Percentiles rank a stretch among this genome's conserved stretches.
Conservation (phyloP, 1,140 invertebrate species). For the Drosophila carrolli region DNA sequence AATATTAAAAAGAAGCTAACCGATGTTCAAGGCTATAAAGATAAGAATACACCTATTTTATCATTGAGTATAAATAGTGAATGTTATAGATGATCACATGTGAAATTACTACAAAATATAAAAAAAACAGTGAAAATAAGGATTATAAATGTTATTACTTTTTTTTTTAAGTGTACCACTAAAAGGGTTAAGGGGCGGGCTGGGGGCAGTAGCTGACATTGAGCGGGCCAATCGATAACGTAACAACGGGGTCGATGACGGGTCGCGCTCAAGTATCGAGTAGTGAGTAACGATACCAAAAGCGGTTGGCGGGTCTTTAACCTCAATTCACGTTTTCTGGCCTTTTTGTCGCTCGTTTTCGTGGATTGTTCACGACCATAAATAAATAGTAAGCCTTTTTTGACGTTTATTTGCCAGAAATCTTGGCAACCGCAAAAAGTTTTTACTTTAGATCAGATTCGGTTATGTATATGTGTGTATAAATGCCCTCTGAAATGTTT, state of each 20-base stretch:
- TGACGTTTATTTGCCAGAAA: conserved; percentile 2
- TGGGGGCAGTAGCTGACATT: conserved; percentile 31
- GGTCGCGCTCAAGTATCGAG: conserved; percentile 29
- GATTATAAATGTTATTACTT: background rate
- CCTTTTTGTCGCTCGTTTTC: conserved; percentile 11
- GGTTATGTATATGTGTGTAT: background rate
- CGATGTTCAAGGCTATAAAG: too few relatives aligned
- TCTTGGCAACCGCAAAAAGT: conserved; percentile 11
- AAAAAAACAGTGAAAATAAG: too few relatives aligned
- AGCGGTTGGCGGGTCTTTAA: conserved; percentile 38
- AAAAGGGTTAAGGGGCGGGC: conserved; percentile 6
- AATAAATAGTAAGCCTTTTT: conserved; percentile 22
- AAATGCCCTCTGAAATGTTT: background rate
- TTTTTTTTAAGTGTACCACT: background rate
- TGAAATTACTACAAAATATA: too few relatives aligned
- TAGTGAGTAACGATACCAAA: conserved; percentile 19
- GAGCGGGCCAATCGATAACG: conserved; percentile 50
- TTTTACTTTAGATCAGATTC: background rate
- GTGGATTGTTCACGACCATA: conserved; percentile 22
- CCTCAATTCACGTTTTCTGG: conserved; percentile 44
- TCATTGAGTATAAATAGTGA: too few relatives aligned
- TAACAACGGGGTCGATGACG: conserved; percentile 52
- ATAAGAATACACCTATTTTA: too few relatives aligned
- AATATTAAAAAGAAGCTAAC: too few relatives aligned
- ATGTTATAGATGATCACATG: too few relatives aligned